Conservation (phyloP, 2,888 invertebrate species). For the Cynaeus angustus region DNA sequence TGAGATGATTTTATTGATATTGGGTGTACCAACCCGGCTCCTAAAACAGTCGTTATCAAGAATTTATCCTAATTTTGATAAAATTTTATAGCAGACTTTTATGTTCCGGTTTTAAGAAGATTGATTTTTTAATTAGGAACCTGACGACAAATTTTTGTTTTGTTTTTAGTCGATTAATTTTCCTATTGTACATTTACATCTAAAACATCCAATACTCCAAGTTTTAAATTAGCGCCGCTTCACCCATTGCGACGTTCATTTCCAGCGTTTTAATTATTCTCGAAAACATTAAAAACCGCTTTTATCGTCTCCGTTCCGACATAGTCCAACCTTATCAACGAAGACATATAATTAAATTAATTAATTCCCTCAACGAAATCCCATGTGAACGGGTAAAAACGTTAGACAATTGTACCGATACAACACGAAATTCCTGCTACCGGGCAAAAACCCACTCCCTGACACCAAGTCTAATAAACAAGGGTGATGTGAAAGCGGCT, state of each 20-base stretch:
- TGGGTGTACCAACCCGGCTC: background rate
- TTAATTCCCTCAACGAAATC: conserved; percentile 37
- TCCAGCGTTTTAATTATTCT: conserved; percentile 8
- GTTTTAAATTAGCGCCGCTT: background rate
- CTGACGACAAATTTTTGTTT: no score
- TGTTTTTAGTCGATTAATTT: no score
- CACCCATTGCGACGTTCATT: no score
- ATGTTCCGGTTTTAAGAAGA: no score
- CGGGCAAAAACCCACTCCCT: conserved; percentile 7
- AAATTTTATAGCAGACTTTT: no score
- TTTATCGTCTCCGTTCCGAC: conserved; percentile 18
- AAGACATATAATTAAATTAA: conserved; percentile 44
- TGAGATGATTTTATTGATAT: conserved; percentile 12
- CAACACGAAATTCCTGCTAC: conserved; percentile 17
- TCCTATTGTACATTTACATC: no score
- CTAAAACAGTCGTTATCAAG: background rate
- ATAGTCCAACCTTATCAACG: conserved; percentile 28
- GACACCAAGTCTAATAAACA: conserved; percentile 5
- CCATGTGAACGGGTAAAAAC: conserved; percentile 23
- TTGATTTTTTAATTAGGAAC: no score
- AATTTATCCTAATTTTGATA: no score
- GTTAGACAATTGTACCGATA: conserved; percentile 21
- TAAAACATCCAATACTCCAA: no score
- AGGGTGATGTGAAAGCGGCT: conserved; percentile 30
- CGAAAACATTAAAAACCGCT: conserved; percentile 29